Conservation (phyloP, 2,797 vertebrate genomes). For the Danio aesculapii region DNA sequence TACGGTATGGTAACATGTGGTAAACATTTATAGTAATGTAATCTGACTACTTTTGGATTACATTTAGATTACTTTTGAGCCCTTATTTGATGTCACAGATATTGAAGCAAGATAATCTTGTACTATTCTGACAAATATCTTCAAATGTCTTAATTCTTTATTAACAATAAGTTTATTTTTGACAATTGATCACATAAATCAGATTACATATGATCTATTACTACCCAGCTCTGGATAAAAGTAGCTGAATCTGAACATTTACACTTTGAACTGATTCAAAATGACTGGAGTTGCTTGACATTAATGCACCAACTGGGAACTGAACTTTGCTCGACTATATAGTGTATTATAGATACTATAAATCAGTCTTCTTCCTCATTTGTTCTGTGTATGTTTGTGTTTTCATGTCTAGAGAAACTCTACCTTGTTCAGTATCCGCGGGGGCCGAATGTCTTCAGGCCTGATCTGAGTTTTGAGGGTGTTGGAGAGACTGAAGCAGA, state of each 20-base stretch:
- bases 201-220: too few species aligned
- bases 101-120: neutral
- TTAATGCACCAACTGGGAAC: neutral
- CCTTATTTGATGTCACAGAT: too few species aligned
- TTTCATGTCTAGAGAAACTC: constrained; percentile 85
- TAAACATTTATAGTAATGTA: too few species aligned
- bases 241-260: neutral
- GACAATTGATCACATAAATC: too few species aligned
- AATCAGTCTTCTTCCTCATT: neutral
- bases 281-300: neutral
- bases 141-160: too few species aligned
- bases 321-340: neutral
- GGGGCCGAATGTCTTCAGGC: constrained; percentile 80
- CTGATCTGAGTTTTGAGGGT: constrained; percentile 86
- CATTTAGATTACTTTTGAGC: too few species aligned
- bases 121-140: too few species aligned
- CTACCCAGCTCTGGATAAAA: too few species aligned
- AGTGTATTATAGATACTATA: neutral
- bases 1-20: too few species aligned
- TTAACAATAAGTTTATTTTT: too few species aligned
- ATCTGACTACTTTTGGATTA: too few species aligned
- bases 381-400: neutral
- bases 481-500: constrained; percentile 85
- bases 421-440: constrained; percentile 81
- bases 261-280: neutral